Percentiles rank a stretch among this genome's conserved stretches.
phyloP scores from a whole-genome alignment of 1,140 invertebrate genomes.

The Hylyphantes graminicola region DNA sequence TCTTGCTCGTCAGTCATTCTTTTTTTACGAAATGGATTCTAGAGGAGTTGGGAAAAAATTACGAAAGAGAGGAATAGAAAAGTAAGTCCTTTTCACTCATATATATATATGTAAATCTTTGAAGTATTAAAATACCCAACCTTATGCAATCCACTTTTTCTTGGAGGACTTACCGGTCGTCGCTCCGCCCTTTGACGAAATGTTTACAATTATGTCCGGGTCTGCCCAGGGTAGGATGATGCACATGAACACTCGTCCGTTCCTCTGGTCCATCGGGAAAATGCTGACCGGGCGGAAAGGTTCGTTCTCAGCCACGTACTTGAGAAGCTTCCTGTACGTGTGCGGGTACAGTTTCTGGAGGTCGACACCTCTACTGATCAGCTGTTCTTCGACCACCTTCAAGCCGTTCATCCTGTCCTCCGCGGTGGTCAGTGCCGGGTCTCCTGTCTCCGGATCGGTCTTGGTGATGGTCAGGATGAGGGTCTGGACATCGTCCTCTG shows the following conservation, averaged over 20 bases:
- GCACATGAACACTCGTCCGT: constrained; percentile 88
- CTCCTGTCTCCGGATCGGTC: constrained; percentile 49
- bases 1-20: not conserved
- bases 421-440: constrained; percentile 70
- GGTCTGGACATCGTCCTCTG: constrained; percentile 61
- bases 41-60: constrained; percentile 5
- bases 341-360: constrained; percentile 82
- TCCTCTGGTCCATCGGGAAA: constrained; percentile 82
- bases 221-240: constrained; percentile 90
- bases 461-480: constrained; percentile 57
- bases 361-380: constrained; percentile 81
- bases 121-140: not conserved
- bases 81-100: not conserved
- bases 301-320: constrained; percentile 83
- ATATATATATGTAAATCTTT: not conserved
- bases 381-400: constrained; percentile 82
- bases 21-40: not conserved
- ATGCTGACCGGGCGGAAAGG: constrained; percentile 89
- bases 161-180: constrained; percentile 13
- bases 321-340: constrained; percentile 81
- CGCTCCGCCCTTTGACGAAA: constrained; percentile 51
- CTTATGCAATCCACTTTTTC: constrained; percentile 53
- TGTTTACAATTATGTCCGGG: constrained; percentile 69
- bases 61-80: constrained; percentile 24
- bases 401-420: constrained; percentile 78